Base-by-base conservation (phyloP, 2,888 invertebrate genomes). In the Dioctria rufipes region DNA sequence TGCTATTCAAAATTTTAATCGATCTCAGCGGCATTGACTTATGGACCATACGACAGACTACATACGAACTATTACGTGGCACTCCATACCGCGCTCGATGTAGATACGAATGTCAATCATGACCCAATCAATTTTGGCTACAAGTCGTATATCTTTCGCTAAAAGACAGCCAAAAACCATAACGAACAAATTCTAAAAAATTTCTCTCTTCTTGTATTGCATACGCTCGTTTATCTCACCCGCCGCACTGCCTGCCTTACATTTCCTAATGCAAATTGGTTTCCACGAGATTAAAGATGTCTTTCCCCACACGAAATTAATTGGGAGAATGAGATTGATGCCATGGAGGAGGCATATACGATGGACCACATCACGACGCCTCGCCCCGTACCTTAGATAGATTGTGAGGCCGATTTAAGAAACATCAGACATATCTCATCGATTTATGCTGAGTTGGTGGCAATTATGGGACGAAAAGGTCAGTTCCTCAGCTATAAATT, bases 391-490 rank as follows among this genome's bases (percentile, higher is more conserved):
- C 25, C 25, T 25, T 25, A 25, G 25, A 25, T 25, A 25, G 25
- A 25, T 25, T 25, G 25, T 25, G 25, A 25, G 54, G 11, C 49
- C 49, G 9, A n/a, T 8, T 54, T 0, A 1, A 11, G 11, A n/a
- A 11, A 6, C 4, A 11, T 11, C 40, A 5, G 40, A 65, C 9
- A 39, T 42, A 65, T 40, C 69, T 39, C 39, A 49, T 69, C 69
- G 49, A 37, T 69, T 69, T 69, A 69, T 69, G 69, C 51, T 69
- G 49, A 69, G 69, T 69, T 4, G 69, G 69, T 51, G 69, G 69
- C 69, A 69, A 69, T 69, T 69, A 69, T 69, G 69, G 51, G 39
- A 46, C 51, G 69, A 9, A 69, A 69, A 69, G 69, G 69, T 69
- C 69, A 51, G 9, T 51, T 69, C 51, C 69, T 37, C 42, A 39